Conservation (phyloP, 2,888 invertebrate genomes). For the Clusia tigrina region DNA sequence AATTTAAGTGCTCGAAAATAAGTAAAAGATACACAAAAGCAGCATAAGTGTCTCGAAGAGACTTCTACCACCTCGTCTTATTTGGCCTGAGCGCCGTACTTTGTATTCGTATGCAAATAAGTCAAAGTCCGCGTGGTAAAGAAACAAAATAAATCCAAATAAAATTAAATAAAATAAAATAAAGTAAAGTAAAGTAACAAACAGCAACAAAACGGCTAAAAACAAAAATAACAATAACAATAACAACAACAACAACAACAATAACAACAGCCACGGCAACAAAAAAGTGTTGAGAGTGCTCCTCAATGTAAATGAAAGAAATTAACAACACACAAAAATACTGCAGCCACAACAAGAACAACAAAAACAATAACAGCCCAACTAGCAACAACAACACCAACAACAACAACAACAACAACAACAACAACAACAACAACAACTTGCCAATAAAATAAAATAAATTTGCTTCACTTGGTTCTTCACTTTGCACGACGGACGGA, state of each 20-base stretch:
- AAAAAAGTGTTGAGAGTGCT: conserved; percentile 28
- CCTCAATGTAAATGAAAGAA: conserved; percentile 26
- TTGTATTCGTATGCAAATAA: conserved; percentile 51
- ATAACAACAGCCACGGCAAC: conserved; percentile 16
- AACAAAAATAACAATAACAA: conserved; percentile 32
- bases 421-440: conserved; percentile 13
- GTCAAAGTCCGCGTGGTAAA: conserved; percentile 33
- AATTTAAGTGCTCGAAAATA: conserved; percentile 38
- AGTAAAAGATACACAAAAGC: conserved; percentile 49
- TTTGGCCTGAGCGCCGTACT: conserved; percentile 20
- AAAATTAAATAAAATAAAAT: conserved; percentile 16
- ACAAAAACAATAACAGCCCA: neutral
- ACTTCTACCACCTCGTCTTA: conserved; percentile 33
- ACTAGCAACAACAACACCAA: conserved; percentile 9
- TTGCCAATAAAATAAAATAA: conserved; percentile 25
- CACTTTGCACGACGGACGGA: conserved; percentile 21
- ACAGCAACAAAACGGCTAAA: conserved; percentile 6
- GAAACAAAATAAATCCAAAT: too few species aligned
- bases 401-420: conserved; percentile 10
- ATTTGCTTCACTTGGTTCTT: conserved; percentile 18
- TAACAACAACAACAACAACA: conserved; percentile 26
- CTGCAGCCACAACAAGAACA: conserved; percentile 10
- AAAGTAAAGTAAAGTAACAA: conserved; percentile 40
- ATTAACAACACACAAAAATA: conserved; percentile 19
- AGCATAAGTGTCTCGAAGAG: conserved; percentile 51